Evolutionary conservation across 2,113 vertebrate genomes (phyloP).

Genomic region (Sinocyclocheilus anshuiensis): DNA sequence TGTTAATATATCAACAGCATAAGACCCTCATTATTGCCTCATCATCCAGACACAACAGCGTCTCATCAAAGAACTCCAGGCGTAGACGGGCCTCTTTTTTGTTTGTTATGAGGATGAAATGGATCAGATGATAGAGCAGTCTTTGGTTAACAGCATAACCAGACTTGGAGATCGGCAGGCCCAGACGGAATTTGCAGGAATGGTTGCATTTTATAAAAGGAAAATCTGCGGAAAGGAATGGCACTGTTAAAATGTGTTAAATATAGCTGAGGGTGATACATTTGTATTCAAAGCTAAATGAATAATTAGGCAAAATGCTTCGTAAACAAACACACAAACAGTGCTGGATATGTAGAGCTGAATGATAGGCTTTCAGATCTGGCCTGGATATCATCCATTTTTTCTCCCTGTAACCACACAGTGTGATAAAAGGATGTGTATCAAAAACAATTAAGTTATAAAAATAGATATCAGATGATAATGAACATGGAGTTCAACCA

Average conservation of each 20-base stretch:
- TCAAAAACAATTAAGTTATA: neutral
- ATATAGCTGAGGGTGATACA: neutral
- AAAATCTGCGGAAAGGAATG: neutral
- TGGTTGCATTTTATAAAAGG: neutral
- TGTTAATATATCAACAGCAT: conserved; percentile 50
- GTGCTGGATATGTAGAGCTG: neutral
- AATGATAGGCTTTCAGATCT: neutral
- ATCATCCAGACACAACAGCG: conserved; percentile 58
- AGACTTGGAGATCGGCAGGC: neutral
- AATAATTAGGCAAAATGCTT: neutral
- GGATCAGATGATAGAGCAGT: conserved; percentile 35
- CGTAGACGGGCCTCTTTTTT: conserved; percentile 13
- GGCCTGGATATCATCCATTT: neutral
- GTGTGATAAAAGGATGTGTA: conserved; percentile 11
- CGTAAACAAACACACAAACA: neutral
- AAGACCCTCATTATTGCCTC: conserved; percentile 58
- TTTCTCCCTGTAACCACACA: neutral
- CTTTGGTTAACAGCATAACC: neutral
- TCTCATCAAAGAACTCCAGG: conserved; percentile 21
- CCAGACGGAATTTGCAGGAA: neutral
- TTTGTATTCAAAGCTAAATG: neutral
- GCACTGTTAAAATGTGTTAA: neutral
- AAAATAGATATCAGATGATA: conserved; percentile 4
- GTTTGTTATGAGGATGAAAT: conserved; percentile 41
- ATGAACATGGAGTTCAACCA: neutral